phyloP scores from a whole-genome alignment of 2,888 invertebrate genomes.

The Drosophila cracens region DNA sequence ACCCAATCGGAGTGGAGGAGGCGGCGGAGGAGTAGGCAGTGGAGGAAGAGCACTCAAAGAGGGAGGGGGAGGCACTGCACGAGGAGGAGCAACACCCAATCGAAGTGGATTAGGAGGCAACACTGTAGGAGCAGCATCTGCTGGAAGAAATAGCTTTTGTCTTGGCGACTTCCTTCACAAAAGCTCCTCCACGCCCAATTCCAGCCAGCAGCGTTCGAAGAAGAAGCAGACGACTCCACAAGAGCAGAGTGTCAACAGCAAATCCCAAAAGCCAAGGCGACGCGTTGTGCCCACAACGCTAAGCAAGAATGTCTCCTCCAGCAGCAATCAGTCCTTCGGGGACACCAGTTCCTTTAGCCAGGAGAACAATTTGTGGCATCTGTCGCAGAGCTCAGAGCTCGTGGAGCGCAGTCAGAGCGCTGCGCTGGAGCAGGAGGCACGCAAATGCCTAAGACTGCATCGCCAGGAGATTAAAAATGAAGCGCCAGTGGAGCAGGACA shows the following conservation, averaged over 20 bases:
- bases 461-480: constrained; percentile 77
- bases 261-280: constrained; percentile 77
- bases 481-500: constrained; percentile 38
- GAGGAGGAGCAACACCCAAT: constrained; percentile 55
- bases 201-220: constrained; percentile 58
- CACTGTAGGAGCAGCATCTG: constrained; percentile 26
- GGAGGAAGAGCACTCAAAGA: neutral
- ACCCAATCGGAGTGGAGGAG: constrained; percentile 56
- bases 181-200: constrained; percentile 51
- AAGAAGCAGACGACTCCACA: constrained; percentile 65
- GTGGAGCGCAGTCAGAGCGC: constrained; percentile 76
- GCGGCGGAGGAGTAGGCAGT: neutral
- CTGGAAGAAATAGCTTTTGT: constrained; percentile 67
- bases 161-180: constrained; percentile 82
- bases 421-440: constrained; percentile 76
- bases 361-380: constrained; percentile 83
- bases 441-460: constrained; percentile 76
- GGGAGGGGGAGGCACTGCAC: neutral
- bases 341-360: constrained; percentile 82
- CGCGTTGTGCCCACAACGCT: constrained; percentile 83
- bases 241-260: constrained; percentile 25
- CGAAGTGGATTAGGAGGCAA: constrained; percentile 15
- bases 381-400: constrained; percentile 77
- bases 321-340: constrained; percentile 51
- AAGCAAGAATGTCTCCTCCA: constrained; percentile 58